phyloP scores from a whole-genome alignment of 64 coral and sea anemone genomes.

The Dendrophyllia cribrosa region DNA sequence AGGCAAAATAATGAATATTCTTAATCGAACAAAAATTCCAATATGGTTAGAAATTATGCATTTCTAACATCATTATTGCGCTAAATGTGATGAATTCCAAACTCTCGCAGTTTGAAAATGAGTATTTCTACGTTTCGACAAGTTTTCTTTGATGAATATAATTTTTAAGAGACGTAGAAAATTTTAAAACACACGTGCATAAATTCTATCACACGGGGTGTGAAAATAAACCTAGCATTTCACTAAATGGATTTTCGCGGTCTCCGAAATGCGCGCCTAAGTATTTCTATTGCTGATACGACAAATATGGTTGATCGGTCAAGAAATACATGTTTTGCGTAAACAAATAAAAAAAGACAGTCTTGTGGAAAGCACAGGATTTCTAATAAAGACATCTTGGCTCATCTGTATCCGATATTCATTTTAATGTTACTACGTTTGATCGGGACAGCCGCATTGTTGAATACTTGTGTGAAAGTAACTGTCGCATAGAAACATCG shows the following conservation, averaged over 20 bases:
- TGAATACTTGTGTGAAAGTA: conserved; percentile 47
- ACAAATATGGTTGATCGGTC: conserved; percentile 4
- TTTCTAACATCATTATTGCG: background rate
- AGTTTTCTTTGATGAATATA: background rate
- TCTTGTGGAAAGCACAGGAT: background rate
- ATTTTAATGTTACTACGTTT: background rate
- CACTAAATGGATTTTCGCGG: conserved; percentile 1
- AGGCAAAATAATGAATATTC: conserved; percentile 49
- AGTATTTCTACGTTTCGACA: background rate
- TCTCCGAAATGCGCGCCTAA: background rate
- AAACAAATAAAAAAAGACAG: background rate
- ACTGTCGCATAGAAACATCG: conserved; percentile 32
- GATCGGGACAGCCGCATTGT: background rate
- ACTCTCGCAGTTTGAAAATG: background rate
- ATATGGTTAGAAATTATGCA: conserved; percentile 43
- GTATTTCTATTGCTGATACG: background rate
- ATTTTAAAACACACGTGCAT: conserved; percentile 1
- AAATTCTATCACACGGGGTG: conserved; percentile 29
- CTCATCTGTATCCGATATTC: background rate
- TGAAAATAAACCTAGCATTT: conserved; percentile 33
- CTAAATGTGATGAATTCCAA: background rate
- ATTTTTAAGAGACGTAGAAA: background rate
- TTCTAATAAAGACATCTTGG: conserved; percentile 10
- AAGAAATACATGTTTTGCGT: conserved; percentile 19
- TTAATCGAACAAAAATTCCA: conserved; percentile 46